Base-by-base conservation (phyloP, 2,797 vertebrate species). In the Anguilla pacifica region DNA sequence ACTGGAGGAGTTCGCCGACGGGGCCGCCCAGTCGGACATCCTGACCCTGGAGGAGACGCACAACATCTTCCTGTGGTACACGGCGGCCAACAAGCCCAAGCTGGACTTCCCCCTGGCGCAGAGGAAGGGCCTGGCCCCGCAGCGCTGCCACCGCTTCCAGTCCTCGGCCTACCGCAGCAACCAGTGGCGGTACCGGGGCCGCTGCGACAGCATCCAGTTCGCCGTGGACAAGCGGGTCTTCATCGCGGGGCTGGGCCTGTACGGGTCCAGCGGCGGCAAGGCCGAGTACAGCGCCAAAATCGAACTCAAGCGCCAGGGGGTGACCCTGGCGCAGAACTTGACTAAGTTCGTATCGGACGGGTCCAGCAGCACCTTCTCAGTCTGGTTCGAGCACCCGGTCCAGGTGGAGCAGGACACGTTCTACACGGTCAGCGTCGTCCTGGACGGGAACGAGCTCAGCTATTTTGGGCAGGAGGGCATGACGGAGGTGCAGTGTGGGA, bases 401-500 rank as follows among this genome's bases (percentile, higher is more conserved):
- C 99, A 99, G 93, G 97, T 99, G 55, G 98, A 99, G 91, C 98
- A 97, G 91, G 98, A 99, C 84, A 94, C 97, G 0, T 99, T 99
- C 96, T 98, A 99, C 96, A 99, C 98, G 0, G 98, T 97, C 90
- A 99, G 98, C 83, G 97, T 96, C 6, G 96, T 99, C 88, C 95
- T 99, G 43, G 98, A 99, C 0, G 99, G 99, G n/a, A 98, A 96
- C 0, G 98, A 99, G 90, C 97, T 99, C 86, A 99, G 98, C 95
- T 99, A 99, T 94, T 99, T 99, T 0, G 98, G 99, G 39, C 99
- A 99, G 94, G 99, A 99, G 92, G 99, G 99, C 87, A 97, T 99
- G 98, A 99, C 98, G 0, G 98, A 99, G 94, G 98, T 99, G 89
- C 98, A 98, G 94, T 98, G 98, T 0, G 98, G 98, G 43, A 98